Evolutionary conservation across 2,888 invertebrate genomes (phyloP).

Genomic region (Sphinx pinastri): DNA sequence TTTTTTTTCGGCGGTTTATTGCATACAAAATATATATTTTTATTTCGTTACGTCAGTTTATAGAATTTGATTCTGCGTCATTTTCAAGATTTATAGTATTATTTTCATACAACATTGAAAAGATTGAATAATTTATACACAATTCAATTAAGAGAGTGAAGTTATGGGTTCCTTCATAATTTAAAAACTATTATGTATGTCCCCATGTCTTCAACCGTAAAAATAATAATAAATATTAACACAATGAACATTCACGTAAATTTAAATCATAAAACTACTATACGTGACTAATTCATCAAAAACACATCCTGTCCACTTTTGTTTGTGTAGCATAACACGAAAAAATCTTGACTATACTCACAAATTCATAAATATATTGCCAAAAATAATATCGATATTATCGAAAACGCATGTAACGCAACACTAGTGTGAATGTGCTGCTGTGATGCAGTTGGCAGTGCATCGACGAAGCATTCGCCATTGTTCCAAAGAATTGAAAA

Average conservation of each 20-base stretch:
- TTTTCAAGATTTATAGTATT: not conserved
- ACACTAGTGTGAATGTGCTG: constrained; percentile 60
- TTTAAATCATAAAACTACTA: not conserved
- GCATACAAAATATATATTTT: not conserved
- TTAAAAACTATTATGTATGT: not conserved
- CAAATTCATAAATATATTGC: not conserved
- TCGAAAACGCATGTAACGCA: constrained; percentile 34
- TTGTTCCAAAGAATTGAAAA: constrained; percentile 53
- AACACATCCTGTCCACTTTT: not conserved
- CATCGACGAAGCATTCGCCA: constrained; percentile 48
- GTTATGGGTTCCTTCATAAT: too few species aligned
- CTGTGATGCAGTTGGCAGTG: constrained; percentile 51
- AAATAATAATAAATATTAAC: not conserved
- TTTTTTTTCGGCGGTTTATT: not conserved
- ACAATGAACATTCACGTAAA: not conserved
- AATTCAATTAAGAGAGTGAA: not conserved
- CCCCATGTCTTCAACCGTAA: not conserved
- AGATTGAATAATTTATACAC: not conserved
- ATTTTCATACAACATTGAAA: not conserved
- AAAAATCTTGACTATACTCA: not conserved
- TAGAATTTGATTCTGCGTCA: not conserved
- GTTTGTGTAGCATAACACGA: not conserved
- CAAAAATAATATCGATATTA: constrained; percentile 41
- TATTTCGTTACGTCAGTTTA: not conserved
- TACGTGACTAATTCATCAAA: not conserved